Percentiles rank a stretch among this genome's conserved stretches.
These are phyloP conservation scores for Glaucopsyche alexis DNA, from an alignment of 2,888 invertebrate genomes.

Conservation along the genomic window DNA sequence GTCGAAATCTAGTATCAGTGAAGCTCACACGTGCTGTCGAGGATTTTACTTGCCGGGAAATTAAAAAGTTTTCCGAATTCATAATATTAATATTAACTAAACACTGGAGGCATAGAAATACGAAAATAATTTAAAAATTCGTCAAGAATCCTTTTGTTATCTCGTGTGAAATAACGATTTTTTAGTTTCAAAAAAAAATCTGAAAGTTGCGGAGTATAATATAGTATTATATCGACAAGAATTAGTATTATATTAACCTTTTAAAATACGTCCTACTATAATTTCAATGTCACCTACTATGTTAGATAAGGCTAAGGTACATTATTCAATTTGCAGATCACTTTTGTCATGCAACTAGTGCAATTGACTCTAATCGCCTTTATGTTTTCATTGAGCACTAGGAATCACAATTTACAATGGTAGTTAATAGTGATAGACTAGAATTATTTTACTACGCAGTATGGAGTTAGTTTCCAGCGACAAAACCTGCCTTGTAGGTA, in stretches of 20 bases:
- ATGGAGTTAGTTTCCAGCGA: too few species aligned
- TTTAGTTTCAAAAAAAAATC: too few species aligned
- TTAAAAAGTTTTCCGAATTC: neutral
- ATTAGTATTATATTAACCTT: too few species aligned
- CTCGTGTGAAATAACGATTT: too few species aligned
- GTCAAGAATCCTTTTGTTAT: too few species aligned
- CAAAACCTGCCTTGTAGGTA: too few species aligned
- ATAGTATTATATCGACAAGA: too few species aligned
- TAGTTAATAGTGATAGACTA: neutral
- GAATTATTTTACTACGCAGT: neutral
- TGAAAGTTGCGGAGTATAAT: too few species aligned
- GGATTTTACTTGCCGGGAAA: neutral
- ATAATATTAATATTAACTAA: neutral
- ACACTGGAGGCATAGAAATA: neutral
- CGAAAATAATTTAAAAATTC: too few species aligned
- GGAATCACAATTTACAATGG: neutral
- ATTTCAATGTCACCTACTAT: too few species aligned
- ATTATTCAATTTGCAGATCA: conserved; percentile 11
- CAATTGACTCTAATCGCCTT: neutral
- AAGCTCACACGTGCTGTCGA: neutral
- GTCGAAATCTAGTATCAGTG: neutral
- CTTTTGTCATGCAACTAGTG: neutral
- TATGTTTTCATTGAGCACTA: conserved; percentile 4
- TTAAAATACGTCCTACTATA: too few species aligned
- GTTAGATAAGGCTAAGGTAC: neutral